These are phyloP conservation scores for Scomber japonicus DNA, from an alignment of 2,113 vertebrate species.

Conservation along the genomic window DNA sequence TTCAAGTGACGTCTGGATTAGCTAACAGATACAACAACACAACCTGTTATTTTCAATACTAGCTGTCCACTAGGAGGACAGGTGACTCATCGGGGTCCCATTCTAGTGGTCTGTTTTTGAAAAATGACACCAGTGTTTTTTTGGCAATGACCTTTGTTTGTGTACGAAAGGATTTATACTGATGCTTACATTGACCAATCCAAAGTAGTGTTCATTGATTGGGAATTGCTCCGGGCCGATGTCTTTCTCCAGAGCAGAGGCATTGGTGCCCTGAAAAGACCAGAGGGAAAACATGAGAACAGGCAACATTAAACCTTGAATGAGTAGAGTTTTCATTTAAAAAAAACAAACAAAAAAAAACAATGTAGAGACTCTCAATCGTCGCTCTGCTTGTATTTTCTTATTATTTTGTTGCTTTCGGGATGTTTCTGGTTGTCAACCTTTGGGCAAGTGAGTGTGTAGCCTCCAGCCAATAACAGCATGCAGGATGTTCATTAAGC, in stretches of 20 bases:
- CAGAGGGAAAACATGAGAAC: constrained; percentile 23
- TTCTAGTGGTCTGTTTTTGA: constrained; percentile 58
- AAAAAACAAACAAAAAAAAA: no score
- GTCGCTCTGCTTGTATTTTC: no score
- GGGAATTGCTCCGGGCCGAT: constrained; percentile 99
- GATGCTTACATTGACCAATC: constrained; percentile 97
- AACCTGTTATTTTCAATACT: neutral
- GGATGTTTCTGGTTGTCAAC: no score
- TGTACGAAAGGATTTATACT: constrained; percentile 30
- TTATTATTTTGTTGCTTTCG: no score
- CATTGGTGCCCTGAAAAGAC: constrained; percentile 95
- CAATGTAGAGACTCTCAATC: no score
- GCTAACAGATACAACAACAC: constrained; percentile 32
- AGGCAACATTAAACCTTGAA: no score
- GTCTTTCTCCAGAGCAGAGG: constrained; percentile 99
- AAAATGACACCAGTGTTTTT: constrained; percentile 65
- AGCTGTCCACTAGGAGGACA: constrained; percentile 16
- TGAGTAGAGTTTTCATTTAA: no score
- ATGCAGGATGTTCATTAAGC: no score
- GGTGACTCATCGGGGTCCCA: constrained; percentile 48
- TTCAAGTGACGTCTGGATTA: no score
- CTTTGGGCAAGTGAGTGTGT: no score
- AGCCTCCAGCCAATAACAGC: no score
- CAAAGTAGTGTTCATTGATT: constrained; percentile 99
- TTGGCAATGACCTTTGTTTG: constrained; percentile 26